Percentiles rank a stretch among this genome's conserved stretches.
Conservation (phyloP, 2,888 invertebrate genomes). For the Dolichomitus sp. region DNA sequence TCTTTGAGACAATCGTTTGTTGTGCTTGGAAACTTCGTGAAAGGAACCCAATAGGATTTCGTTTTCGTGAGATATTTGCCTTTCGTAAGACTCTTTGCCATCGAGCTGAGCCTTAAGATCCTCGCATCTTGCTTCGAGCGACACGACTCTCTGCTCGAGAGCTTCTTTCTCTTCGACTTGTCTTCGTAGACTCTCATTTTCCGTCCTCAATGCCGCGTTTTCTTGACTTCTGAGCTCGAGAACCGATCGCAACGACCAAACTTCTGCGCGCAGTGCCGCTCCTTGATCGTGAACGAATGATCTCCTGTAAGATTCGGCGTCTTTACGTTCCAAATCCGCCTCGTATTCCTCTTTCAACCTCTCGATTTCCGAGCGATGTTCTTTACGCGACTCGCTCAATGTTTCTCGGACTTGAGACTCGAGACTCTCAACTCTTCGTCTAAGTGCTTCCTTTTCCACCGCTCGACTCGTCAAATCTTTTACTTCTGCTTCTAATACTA, state of each 20-base stretch:
- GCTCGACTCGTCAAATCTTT: slow-evolving; percentile 90
- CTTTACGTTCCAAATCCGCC: slow-evolving; percentile 87
- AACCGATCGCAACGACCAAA: slow-evolving; percentile 94
- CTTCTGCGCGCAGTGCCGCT: slow-evolving; percentile 90
- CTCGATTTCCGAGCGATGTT: slow-evolving; percentile 78
- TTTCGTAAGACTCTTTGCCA: slow-evolving; percentile 91
- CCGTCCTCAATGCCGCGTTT: slow-evolving; percentile 92
- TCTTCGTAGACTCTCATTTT: slow-evolving; percentile 90
- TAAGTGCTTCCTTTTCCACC: slow-evolving; percentile 90
- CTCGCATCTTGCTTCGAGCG: slow-evolving; percentile 94
- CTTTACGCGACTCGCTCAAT: slow-evolving; percentile 78
- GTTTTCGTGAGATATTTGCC: slow-evolving; percentile 90
- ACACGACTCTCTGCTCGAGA: slow-evolving; percentile 91
- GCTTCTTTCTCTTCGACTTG: slow-evolving; percentile 92
- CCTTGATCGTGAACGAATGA: slow-evolving; percentile 87
- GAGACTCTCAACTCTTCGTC: slow-evolving; percentile 70
- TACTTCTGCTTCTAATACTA: slow-evolving; percentile 90
- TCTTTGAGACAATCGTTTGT: slow-evolving; percentile 92
- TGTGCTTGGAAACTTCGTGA: slow-evolving; percentile 92
- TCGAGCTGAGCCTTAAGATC: slow-evolving; percentile 93
- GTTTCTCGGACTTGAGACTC: slow-evolving; percentile 77
- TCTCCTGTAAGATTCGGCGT: slow-evolving; percentile 87
- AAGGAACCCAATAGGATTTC: slow-evolving; percentile 91
- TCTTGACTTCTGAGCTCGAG: slow-evolving; percentile 96
- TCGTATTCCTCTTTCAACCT: slow-evolving; percentile 87